Evolutionary conservation across 2,797 vertebrate species (phyloP).

Genomic region (Tokudaia muenninki): DNA sequence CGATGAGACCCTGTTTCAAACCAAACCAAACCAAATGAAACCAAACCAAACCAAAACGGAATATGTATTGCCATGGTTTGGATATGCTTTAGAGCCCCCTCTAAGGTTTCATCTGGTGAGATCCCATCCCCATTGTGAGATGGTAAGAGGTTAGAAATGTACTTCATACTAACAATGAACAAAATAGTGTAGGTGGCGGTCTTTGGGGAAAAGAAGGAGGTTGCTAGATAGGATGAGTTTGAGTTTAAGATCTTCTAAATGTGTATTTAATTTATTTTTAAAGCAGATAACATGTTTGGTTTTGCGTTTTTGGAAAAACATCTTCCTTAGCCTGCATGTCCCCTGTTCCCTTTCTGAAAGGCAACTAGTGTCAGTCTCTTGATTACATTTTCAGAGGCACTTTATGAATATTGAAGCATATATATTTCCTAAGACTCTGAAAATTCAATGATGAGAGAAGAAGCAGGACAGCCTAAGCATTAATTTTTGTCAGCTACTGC

Average conservation of each 20-base stretch:
- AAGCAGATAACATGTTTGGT: slow-evolving; percentile 23
- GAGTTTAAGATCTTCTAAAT: slow-evolving; percentile 24
- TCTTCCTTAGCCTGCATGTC: slow-evolving; percentile 21
- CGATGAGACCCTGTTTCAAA: background rate
- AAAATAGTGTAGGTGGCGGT: background rate
- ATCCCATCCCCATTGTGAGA: background rate
- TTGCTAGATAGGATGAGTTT: background rate
- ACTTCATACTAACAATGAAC: slow-evolving; percentile 3
- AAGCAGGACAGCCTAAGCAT: slow-evolving; percentile 26
- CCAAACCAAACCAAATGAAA: background rate
- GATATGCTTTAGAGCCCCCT: background rate
- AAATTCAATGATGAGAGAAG: background rate
- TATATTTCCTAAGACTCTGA: slow-evolving; percentile 63
- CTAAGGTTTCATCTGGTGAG: background rate
- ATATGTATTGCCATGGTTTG: background rate
- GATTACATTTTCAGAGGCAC: slow-evolving; percentile 40
- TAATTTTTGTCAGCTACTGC: background rate
- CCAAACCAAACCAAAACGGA: background rate
- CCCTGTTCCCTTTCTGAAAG: slow-evolving; percentile 30
- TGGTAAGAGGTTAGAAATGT: background rate
- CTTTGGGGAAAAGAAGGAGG: background rate
- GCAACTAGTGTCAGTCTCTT: slow-evolving; percentile 12
- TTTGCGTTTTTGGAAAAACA: background rate
- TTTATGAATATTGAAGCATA: slow-evolving; percentile 63
- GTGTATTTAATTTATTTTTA: slow-evolving; percentile 58